Conservation (phyloP, 2,888 invertebrate species). For the Drosophila pseudotalamancana region DNA sequence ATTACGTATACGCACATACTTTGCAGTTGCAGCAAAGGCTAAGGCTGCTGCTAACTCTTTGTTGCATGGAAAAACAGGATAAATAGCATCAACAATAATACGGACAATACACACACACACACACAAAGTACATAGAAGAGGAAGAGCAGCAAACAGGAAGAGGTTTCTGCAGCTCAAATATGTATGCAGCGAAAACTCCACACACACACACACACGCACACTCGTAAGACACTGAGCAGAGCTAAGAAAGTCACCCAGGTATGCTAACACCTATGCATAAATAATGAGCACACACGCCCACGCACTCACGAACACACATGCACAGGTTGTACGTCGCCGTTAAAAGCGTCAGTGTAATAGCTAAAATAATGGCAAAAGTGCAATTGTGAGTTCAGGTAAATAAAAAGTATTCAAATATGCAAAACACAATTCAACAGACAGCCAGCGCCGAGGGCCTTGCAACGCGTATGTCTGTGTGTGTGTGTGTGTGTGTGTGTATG, state of each 20-base stretch:
- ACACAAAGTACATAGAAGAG: neutral
- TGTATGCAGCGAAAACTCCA: conserved; percentile 70
- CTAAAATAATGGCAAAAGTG: conserved; percentile 79
- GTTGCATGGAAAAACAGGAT: conserved; percentile 64
- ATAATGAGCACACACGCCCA: conserved; percentile 58
- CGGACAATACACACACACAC: conserved; percentile 11
- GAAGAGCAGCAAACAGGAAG: conserved; percentile 2
- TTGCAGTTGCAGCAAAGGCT: conserved; percentile 22
- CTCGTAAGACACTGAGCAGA: conserved; percentile 38
- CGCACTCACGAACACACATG: conserved; percentile 2
- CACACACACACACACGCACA: no score
- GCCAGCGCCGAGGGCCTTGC: conserved; percentile 27
- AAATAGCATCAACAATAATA: conserved; percentile 65
- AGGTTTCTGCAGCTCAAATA: conserved; percentile 49
- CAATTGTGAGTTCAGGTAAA: conserved; percentile 80
- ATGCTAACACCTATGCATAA: conserved; percentile 75
- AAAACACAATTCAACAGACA: conserved; percentile 75
- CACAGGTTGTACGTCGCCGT: conserved; percentile 46
- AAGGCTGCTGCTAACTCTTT: conserved; percentile 59
- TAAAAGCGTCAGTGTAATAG: conserved; percentile 79
- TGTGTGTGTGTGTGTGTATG: conserved; percentile 3
- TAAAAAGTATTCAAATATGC: conserved; percentile 80
- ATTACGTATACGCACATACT: conserved; percentile 36
- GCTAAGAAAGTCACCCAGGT: conserved; percentile 47
- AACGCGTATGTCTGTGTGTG: conserved; percentile 1